These are phyloP conservation scores for Podiceps cristatus DNA, from an alignment of 2,113 vertebrate genomes.

Conservation along the genomic window DNA sequence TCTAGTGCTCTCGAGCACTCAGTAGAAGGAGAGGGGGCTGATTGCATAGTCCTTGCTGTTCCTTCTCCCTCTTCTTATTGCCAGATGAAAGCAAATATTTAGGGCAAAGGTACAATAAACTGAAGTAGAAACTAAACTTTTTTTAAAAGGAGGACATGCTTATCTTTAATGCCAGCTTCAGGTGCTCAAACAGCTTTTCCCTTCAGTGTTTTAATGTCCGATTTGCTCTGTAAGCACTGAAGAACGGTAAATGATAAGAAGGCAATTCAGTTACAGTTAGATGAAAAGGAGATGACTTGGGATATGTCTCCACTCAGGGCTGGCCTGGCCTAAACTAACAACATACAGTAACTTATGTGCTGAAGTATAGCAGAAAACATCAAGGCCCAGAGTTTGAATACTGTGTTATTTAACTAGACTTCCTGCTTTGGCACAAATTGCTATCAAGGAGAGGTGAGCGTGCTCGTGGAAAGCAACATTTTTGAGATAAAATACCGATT, in stretches of 20 bases:
- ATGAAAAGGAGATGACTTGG: neutral
- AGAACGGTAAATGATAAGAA: neutral
- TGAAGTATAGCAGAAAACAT: neutral
- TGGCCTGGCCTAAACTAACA: neutral
- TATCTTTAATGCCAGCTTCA: neutral
- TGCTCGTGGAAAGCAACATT: neutral
- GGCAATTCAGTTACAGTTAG: neutral
- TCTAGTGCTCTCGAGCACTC: neutral
- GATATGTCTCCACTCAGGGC: neutral
- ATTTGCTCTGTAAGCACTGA: neutral
- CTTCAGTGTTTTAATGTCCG: neutral
- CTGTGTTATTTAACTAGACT: neutral
- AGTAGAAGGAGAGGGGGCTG: neutral
- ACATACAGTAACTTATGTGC: neutral
- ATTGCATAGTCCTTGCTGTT: neutral
- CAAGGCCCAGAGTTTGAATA: neutral
- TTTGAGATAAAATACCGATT: neutral
- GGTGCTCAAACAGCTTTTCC: neutral
- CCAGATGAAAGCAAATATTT: neutral
- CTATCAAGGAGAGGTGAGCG: neutral
- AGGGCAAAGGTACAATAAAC: neutral
- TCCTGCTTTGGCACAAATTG: neutral
- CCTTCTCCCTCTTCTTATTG: rapidly evolving
- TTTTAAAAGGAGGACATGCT: neutral
- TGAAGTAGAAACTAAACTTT: neutral